These are phyloP conservation scores for Chionis minor DNA, from an alignment of 2,113 vertebrate genomes.

Conservation along the genomic window DNA sequence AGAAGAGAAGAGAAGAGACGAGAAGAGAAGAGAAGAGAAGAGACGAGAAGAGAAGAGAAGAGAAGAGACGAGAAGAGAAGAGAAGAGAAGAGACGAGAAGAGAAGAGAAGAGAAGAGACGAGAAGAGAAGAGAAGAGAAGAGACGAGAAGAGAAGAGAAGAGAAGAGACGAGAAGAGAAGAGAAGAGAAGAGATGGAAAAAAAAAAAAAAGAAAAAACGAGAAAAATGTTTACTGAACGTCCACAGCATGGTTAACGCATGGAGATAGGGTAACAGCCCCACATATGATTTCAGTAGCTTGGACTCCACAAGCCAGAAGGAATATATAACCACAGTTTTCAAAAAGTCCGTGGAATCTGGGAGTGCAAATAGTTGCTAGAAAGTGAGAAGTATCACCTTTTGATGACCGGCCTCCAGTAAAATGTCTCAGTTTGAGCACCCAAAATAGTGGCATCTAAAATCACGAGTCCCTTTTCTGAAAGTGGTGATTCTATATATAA, in stretches of 20 bases:
- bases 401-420: not conserved
- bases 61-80: no score
- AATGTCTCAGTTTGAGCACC: not conserved
- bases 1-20: no score
- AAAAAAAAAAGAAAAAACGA: no score
- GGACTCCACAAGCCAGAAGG: accelerated
- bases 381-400: not conserved
- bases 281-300: not conserved
- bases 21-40: no score
- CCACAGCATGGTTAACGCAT: not conserved
- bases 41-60: not conserved
- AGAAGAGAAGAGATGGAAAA: no score
- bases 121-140: not conserved
- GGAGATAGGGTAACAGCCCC: not conserved
- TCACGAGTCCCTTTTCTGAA: not conserved
- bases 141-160: no score
- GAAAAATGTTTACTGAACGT: not conserved
- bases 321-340: not conserved
- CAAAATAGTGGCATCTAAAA: not conserved
- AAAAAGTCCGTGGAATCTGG: not conserved
- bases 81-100: no score
- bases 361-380: not conserved
- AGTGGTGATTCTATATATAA: not conserved
- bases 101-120: no score
- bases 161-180: no score